These are phyloP conservation scores for Stegostoma tigrinum DNA, from an alignment of 2,113 vertebrate genomes.

Conservation along the genomic window DNA sequence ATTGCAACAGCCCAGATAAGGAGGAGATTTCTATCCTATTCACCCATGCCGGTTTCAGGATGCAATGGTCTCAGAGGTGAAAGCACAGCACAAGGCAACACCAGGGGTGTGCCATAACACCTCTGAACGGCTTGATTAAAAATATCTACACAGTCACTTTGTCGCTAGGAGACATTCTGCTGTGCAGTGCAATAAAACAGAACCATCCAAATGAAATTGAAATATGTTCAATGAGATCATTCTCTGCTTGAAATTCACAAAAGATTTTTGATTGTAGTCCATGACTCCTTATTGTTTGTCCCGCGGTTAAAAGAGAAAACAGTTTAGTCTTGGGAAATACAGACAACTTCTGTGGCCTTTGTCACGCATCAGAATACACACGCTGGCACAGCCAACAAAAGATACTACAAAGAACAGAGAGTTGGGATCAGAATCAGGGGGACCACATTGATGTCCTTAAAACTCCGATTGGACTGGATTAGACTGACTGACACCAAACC, in stretches of 20 bases:
- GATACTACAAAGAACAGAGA: slow-evolving; percentile 32
- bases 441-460: not conserved
- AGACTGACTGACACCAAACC: slow-evolving; percentile 35
- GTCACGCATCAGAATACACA: slow-evolving; percentile 18
- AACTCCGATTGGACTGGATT: slow-evolving; percentile 22
- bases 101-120: too few relatives aligned
- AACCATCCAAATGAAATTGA: not conserved
- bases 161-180: not conserved
- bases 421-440: slow-evolving; percentile 15
- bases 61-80: not conserved
- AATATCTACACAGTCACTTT: too few relatives aligned
- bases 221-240: not conserved
- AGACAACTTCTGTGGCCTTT: slow-evolving; percentile 19
- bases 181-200: not conserved
- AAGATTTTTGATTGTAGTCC: not conserved
- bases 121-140: too few relatives aligned
- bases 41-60: not conserved
- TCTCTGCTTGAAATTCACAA: not conserved
- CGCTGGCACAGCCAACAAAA: slow-evolving; percentile 10
- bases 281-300: slow-evolving; percentile 20
- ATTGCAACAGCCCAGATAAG: not conserved
- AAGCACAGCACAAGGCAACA: not conserved
- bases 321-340: slow-evolving; percentile 35
- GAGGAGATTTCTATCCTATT: not conserved
- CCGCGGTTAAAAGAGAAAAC: not conserved